Evolutionary conservation across 2,888 invertebrate species (phyloP).

Genomic region (Lathronympha strigana): DNA sequence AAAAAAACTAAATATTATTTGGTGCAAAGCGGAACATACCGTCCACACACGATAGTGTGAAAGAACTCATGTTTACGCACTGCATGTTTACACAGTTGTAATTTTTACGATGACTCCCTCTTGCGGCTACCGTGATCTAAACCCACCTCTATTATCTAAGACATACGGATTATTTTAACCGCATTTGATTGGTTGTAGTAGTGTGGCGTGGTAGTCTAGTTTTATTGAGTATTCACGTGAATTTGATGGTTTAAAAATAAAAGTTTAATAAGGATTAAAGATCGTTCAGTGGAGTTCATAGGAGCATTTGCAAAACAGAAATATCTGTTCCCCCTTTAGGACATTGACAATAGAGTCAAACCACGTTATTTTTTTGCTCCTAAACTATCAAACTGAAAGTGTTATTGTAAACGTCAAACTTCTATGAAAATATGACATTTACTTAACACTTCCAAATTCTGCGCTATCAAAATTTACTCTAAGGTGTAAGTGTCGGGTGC

Average conservation of each 20-base stretch:
- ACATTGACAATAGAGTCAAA: too few species aligned
- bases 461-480: too few species aligned
- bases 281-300: too few species aligned
- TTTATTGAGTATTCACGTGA: constrained; percentile 20
- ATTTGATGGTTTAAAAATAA: constrained; percentile 23
- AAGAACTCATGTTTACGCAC: constrained; percentile 41
- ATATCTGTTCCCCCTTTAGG: too few species aligned
- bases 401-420: too few species aligned
- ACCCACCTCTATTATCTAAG: neutral
- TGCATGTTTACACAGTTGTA: constrained; percentile 42
- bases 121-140: neutral
- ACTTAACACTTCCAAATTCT: too few species aligned
- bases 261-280: neutral
- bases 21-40: constrained; percentile 21
- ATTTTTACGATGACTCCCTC: constrained; percentile 30
- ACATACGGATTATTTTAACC: neutral
- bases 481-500: too few species aligned
- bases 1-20: neutral
- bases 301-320: too few species aligned
- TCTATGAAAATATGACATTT: too few species aligned
- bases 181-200: neutral
- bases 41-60: constrained; percentile 33
- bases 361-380: too few species aligned
- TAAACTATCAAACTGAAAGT: too few species aligned
- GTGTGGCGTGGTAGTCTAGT: neutral